Evolutionary conservation across 2,113 vertebrate species (phyloP).

Genomic region (Nothoprocta perdicaria): DNA sequence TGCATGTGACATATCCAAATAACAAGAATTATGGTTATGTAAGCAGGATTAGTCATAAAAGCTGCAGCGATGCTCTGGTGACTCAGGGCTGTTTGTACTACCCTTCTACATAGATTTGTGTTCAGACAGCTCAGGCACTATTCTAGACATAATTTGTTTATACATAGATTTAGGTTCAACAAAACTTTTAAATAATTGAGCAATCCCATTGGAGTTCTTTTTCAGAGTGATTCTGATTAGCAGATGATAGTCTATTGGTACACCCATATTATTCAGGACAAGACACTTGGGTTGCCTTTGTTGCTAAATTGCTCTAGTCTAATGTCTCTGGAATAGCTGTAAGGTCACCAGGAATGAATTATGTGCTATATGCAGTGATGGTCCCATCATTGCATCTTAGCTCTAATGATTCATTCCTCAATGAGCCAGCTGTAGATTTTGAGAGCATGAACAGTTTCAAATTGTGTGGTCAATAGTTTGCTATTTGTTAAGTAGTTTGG

Average conservation of each 20-base stretch:
- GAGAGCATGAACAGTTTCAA: neutral
- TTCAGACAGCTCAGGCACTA: neutral
- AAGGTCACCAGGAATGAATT: neutral
- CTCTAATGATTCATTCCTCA: neutral
- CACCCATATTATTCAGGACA: too few relatives aligned
- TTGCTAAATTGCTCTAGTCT: neutral
- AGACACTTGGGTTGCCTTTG: neutral
- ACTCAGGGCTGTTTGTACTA: neutral
- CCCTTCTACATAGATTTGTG: rapidly evolving
- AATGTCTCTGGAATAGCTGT: neutral
- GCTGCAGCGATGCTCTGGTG: rapidly evolving
- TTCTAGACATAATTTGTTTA: neutral
- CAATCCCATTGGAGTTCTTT: neutral
- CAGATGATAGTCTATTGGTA: too few relatives aligned
- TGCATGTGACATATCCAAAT: rapidly evolving
- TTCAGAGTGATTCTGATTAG: too few relatives aligned
- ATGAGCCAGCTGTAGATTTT: neutral
- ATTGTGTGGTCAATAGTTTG: too few relatives aligned
- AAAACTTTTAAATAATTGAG: neutral
- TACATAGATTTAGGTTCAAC: neutral
- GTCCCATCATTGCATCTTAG: too few relatives aligned
- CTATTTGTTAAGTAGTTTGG: too few relatives aligned
- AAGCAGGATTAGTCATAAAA: neutral
- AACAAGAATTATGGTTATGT: neutral
- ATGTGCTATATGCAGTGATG: neutral